A percentile compares a stretch with the other conserved stretches of the same genome.
phyloP scores from a whole-genome alignment of 2,888 invertebrate species.

The Cheilosia impressa region DNA sequence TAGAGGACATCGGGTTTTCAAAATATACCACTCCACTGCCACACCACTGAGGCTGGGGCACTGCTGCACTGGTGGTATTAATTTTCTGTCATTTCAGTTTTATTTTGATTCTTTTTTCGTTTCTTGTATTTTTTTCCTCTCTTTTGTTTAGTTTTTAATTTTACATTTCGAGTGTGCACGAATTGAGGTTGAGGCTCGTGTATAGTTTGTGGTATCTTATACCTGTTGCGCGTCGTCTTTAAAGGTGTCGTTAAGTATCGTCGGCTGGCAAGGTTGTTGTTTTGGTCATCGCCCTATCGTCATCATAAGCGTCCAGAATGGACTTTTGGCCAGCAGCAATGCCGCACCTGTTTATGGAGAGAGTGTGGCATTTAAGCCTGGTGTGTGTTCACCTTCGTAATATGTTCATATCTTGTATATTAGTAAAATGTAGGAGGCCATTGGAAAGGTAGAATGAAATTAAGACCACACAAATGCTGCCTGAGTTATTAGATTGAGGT shows the following conservation, averaged over 20 bases:
- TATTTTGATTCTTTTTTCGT: slow-evolving; percentile 53
- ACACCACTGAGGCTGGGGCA: not conserved
- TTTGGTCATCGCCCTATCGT: slow-evolving; percentile 62
- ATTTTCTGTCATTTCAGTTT: slow-evolving; percentile 61
- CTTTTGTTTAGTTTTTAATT: slow-evolving; percentile 65
- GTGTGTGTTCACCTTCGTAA: slow-evolving; percentile 43
- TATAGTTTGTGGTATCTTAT: slow-evolving; percentile 27
- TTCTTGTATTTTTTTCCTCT: slow-evolving; percentile 11
- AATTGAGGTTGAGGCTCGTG: not conserved
- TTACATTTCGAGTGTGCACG: slow-evolving; percentile 42
- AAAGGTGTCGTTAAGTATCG: slow-evolving; percentile 67
- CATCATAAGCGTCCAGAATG: slow-evolving; percentile 65
- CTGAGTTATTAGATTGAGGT: slow-evolving; percentile 1
- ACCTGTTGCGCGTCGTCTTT: slow-evolving; percentile 54
- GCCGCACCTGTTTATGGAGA: slow-evolving; percentile 54
- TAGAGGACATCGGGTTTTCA: slow-evolving; percentile 30
- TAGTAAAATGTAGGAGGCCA: slow-evolving; percentile 3
- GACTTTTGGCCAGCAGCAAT: slow-evolving; percentile 27
- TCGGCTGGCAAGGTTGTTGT: slow-evolving; percentile 54
- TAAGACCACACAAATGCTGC: slow-evolving; percentile 65
- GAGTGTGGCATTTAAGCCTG: slow-evolving; percentile 41
- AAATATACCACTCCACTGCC: slow-evolving; percentile 7
- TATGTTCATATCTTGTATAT: slow-evolving; percentile 31
- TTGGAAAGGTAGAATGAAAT: slow-evolving; percentile 22
- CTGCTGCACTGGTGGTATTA: slow-evolving; percentile 44